Conservation (phyloP, 2,888 invertebrate species). For the Drosophila anomelani region DNA sequence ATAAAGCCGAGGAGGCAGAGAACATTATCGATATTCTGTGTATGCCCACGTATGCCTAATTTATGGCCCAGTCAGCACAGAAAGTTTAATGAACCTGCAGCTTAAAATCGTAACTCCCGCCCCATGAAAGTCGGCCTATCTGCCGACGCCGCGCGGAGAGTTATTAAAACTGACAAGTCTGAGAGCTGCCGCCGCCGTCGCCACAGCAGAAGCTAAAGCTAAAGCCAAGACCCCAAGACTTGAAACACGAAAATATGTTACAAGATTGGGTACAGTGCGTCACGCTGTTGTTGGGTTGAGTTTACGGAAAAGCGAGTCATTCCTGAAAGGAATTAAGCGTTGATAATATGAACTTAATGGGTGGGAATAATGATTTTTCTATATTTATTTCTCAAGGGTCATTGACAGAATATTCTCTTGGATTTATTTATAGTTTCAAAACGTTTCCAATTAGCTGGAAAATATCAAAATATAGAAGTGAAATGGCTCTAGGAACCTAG, state of each 20-base stretch:
- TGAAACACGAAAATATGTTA: slow-evolving; percentile 15
- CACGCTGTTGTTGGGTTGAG: slow-evolving; percentile 7
- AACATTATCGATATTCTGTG: slow-evolving; percentile 28
- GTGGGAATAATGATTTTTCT: background rate
- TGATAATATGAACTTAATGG: background rate
- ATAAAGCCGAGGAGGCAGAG: slow-evolving; percentile 14
- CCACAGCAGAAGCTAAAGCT: slow-evolving; percentile 22
- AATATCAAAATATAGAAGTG: background rate
- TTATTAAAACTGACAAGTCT: slow-evolving; percentile 48
- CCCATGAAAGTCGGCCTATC: slow-evolving; percentile 21
- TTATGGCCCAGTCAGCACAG: slow-evolving; percentile 45
- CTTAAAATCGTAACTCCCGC: slow-evolving; percentile 44
- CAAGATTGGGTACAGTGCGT: slow-evolving; percentile 24
- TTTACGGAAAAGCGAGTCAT: slow-evolving; percentile 9
- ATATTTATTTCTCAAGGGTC: background rate
- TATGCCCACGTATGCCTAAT: slow-evolving; percentile 32
- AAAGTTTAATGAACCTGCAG: slow-evolving; percentile 68
- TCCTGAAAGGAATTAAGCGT: background rate
- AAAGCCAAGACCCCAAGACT: slow-evolving; percentile 11
- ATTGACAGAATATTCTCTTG: background rate
- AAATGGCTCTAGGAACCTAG: too few relatives aligned
- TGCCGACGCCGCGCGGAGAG: slow-evolving; percentile 9
- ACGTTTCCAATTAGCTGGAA: background rate
- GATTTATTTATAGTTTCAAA: background rate
- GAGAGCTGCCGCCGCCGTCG: slow-evolving; percentile 6